These are phyloP conservation scores for Gallinago media DNA, from an alignment of 2,113 vertebrate genomes.

Conservation along the genomic window DNA sequence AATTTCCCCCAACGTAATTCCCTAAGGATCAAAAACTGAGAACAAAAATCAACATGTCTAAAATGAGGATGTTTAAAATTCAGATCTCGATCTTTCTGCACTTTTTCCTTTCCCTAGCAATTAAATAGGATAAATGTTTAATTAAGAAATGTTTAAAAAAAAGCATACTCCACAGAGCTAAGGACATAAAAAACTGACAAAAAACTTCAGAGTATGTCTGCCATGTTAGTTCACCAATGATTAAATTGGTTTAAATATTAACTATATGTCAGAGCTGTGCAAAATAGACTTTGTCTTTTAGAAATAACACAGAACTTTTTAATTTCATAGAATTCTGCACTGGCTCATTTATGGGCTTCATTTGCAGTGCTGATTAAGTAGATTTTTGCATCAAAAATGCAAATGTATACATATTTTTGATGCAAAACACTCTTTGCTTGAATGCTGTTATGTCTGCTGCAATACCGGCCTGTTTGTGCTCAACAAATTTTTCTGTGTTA, in stretches of 20 bases:
- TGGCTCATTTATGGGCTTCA: not conserved
- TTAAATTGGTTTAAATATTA: constrained; percentile 37
- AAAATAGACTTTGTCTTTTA: constrained; percentile 30
- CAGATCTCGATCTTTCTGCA: not conserved
- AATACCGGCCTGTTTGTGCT: constrained; percentile 34
- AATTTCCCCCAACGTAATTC: not conserved
- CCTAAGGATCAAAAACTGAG: not conserved
- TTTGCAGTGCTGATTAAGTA: constrained; percentile 37
- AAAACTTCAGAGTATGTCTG: not conserved
- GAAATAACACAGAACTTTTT: constrained; percentile 43
- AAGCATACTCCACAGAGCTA: not conserved
- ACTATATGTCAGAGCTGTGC: not conserved
- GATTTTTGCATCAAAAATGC: constrained; percentile 58
- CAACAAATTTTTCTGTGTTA: constrained; percentile 35
- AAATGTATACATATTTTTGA: constrained; percentile 28
- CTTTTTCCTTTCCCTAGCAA: not conserved
- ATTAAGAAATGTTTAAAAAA: not conserved
- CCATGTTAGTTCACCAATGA: not conserved
- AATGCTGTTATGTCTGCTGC: constrained; percentile 2
- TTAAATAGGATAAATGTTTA: not conserved
- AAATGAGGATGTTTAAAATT: not conserved
- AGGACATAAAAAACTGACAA: not conserved
- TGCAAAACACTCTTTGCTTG: constrained; percentile 36
- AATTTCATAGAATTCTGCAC: constrained; percentile 56
- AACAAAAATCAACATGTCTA: not conserved